phyloP scores from a whole-genome alignment of 2,888 invertebrate species.

The Lepidochrysops patricia region DNA sequence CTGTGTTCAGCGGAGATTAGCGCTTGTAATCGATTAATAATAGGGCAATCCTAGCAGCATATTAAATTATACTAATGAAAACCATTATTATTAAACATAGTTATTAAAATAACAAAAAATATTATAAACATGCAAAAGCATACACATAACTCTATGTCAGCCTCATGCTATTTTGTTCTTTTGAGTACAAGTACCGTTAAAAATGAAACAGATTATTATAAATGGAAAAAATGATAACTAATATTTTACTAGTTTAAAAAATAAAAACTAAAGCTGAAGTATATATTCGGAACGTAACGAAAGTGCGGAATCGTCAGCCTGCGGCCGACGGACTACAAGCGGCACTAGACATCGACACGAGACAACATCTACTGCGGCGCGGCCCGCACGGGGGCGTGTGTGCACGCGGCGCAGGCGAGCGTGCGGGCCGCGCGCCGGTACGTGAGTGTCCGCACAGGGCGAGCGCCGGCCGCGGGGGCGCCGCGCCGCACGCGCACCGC shows the following conservation, averaged over 20 bases:
- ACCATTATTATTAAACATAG: not conserved
- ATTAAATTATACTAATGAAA: not conserved
- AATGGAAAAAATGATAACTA: not conserved
- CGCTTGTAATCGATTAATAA: not conserved
- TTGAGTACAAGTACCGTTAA: not conserved
- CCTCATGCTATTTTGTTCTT: not conserved
- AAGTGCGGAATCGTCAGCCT: not conserved
- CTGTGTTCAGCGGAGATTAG: too few relatives aligned
- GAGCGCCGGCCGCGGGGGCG: constrained; percentile 19
- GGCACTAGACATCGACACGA: constrained; percentile 31
- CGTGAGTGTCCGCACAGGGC: constrained; percentile 10
- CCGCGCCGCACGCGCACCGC: constrained; percentile 40
- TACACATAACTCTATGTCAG: not conserved
- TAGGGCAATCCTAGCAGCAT: not conserved
- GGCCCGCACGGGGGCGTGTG: constrained; percentile 13
- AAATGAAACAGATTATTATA: not conserved
- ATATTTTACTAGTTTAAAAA: not conserved
- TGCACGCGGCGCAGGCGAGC: constrained; percentile 8
- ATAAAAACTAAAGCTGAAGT: not conserved
- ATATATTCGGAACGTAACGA: not conserved
- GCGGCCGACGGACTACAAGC: constrained; percentile 15
- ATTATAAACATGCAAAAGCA: not conserved
- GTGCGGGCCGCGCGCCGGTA: constrained; percentile 15
- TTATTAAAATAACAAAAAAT: not conserved
- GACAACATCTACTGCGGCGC: constrained; percentile 38